Evolutionary conservation across 2,888 invertebrate genomes (phyloP).

Genomic region (Tenthredo scrophulariae): DNA sequence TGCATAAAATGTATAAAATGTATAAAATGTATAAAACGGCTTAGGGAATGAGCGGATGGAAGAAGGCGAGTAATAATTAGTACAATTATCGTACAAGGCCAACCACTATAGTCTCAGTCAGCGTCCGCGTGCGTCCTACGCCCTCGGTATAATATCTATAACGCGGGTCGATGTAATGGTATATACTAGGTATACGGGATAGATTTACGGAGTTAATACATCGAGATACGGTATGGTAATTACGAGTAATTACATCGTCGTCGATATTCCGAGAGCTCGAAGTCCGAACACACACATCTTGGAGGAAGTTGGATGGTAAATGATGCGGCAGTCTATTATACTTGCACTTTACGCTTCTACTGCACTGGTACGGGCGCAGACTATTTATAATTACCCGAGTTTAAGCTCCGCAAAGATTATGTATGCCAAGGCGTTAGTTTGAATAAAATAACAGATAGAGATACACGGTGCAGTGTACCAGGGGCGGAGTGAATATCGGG

Average conservation of each 20-base stretch:
- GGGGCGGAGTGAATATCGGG: no score
- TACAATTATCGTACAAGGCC: conserved; percentile 77
- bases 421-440: neutral
- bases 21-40: no score
- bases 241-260: conserved; percentile 76
- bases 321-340: neutral
- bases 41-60: neutral
- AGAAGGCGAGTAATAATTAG: conserved; percentile 73
- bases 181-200: neutral
- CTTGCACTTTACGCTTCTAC: neutral
- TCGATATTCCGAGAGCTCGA: conserved; percentile 69
- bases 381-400: neutral
- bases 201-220: neutral
- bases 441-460: neutral
- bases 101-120: conserved; percentile 66
- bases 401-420: neutral
- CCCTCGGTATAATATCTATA: conserved; percentile 49
- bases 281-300: conserved; percentile 70
- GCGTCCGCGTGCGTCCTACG: neutral
- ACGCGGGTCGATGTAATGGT: neutral
- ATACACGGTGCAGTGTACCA: no score
- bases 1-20: no score
- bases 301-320: conserved; percentile 52
- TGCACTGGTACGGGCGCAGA: neutral
- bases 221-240: conserved; percentile 73